These are phyloP conservation scores for Siphamia tubifer DNA, from an alignment of 2,113 vertebrate species.

Conservation along the genomic window DNA sequence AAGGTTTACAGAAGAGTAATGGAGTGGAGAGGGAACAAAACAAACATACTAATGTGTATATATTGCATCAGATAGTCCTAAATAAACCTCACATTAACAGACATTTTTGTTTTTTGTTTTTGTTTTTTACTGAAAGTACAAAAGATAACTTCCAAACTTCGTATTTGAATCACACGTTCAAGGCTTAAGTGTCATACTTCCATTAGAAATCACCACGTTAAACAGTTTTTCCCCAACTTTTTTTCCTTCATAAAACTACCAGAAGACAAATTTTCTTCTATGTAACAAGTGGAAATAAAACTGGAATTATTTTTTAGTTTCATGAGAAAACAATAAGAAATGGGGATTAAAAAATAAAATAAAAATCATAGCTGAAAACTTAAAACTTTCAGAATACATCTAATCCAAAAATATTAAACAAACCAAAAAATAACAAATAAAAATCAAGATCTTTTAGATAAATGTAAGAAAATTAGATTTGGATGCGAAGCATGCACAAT, in stretches of 20 bases:
- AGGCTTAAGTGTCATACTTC: not conserved
- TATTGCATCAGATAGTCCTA: slow-evolving; percentile 40
- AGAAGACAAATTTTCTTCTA: not conserved
- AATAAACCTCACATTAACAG: slow-evolving; percentile 8
- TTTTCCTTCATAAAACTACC: not conserved
- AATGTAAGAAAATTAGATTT: not conserved
- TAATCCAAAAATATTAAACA: not conserved
- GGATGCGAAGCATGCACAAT: slow-evolving; percentile 29
- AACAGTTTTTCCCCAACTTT: not conserved
- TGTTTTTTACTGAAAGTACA: not conserved
- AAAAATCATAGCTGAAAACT: not conserved
- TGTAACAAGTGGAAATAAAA: not conserved
- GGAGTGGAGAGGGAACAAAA: not conserved
- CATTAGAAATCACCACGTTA: slow-evolving; percentile 13
- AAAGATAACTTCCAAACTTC: not conserved
- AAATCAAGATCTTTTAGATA: not conserved
- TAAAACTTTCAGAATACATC: too few relatives aligned
- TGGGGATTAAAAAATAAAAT: not conserved
- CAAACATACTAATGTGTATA: slow-evolving; percentile 24
- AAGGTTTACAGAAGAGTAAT: not conserved
- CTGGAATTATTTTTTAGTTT: slow-evolving; percentile 1
- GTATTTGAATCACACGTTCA: not conserved
- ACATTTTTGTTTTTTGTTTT: too few relatives aligned
- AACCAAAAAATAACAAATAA: not conserved
- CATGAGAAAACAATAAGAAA: not conserved